phyloP scores from a whole-genome alignment of 2,888 invertebrate genomes.

The Hypomecis atomaria region DNA sequence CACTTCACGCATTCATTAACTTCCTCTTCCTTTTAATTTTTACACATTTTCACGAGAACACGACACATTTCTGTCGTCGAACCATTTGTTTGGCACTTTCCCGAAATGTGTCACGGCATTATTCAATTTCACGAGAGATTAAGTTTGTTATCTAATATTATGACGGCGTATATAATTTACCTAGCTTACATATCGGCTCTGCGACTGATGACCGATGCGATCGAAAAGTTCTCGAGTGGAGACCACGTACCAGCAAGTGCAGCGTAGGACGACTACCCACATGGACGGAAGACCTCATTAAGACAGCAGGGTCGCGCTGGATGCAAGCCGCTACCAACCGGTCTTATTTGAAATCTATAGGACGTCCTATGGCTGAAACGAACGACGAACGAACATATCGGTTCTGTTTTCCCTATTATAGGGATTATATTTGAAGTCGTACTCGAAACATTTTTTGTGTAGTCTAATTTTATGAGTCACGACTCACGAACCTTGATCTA shows the following conservation, averaged over 20 bases:
- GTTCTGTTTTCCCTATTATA: conserved; percentile 8
- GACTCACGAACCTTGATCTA: conserved; percentile 27
- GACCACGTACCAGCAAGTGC: too few species aligned
- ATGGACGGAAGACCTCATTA: too few species aligned
- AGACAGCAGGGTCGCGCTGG: too few species aligned
- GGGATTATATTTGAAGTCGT: not conserved
- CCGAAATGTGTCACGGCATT: conserved; percentile 60
- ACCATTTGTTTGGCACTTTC: conserved; percentile 59
- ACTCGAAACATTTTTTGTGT: conserved; percentile 11
- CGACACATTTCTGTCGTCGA: conserved; percentile 64
- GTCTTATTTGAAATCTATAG: too few species aligned
- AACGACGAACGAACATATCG: conserved; percentile 2
- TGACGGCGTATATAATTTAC: conserved; percentile 31
- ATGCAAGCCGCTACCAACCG: too few species aligned
- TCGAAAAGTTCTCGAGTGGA: too few species aligned
- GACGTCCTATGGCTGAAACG: too few species aligned
- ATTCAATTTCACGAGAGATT: conserved; percentile 67
- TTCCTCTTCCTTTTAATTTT: conserved; percentile 59
- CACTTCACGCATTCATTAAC: conserved; percentile 62
- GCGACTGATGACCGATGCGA: too few species aligned
- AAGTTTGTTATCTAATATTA: conserved; percentile 60
- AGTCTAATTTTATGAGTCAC: conserved; percentile 13
- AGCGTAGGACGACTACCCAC: too few species aligned
- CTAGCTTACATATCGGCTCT: not conserved
- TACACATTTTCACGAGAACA: conserved; percentile 54